These are phyloP conservation scores for Sinocyclocheilus anshuiensis DNA, from an alignment of 2,113 vertebrate species.

Conservation along the genomic window DNA sequence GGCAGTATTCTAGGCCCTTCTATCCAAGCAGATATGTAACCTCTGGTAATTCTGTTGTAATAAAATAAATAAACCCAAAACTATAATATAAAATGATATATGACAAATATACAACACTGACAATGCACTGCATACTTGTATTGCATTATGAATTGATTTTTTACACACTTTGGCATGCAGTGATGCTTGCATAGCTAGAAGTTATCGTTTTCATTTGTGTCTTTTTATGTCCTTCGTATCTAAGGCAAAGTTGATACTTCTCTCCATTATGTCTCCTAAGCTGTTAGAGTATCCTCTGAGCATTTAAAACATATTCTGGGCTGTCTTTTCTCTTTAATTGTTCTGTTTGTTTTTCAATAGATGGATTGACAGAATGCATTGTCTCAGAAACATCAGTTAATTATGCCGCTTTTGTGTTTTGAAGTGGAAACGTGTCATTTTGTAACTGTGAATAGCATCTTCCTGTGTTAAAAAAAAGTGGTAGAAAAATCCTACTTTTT, in stretches of 20 bases:
- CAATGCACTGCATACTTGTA: background rate
- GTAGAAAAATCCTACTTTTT: background rate
- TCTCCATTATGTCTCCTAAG: background rate
- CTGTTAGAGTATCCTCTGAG: background rate
- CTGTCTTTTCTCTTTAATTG: background rate
- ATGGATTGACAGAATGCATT: slow-evolving; percentile 7
- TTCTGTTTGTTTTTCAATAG: background rate
- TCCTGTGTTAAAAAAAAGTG: background rate
- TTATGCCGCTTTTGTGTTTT: background rate
- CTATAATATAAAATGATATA: too few relatives aligned
- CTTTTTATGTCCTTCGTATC: background rate
- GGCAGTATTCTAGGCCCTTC: background rate
- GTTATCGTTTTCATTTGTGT: background rate
- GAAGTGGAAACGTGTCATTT: slow-evolving; percentile 16
- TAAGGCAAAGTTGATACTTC: background rate
- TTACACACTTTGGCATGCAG: background rate
- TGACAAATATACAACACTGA: background rate
- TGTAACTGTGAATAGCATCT: slow-evolving; percentile 28
- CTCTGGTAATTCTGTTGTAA: background rate
- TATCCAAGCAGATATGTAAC: background rate
- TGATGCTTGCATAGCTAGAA: background rate
- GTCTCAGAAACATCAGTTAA: slow-evolving; percentile 11
- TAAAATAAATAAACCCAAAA: background rate
- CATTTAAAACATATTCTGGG: background rate
- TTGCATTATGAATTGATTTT: background rate